Percentiles rank a stretch among this genome's conserved stretches.
These are phyloP conservation scores for Lepeophtheirus nordmannii DNA, from an alignment of 2,888 invertebrate species.

Conservation along the genomic window DNA sequence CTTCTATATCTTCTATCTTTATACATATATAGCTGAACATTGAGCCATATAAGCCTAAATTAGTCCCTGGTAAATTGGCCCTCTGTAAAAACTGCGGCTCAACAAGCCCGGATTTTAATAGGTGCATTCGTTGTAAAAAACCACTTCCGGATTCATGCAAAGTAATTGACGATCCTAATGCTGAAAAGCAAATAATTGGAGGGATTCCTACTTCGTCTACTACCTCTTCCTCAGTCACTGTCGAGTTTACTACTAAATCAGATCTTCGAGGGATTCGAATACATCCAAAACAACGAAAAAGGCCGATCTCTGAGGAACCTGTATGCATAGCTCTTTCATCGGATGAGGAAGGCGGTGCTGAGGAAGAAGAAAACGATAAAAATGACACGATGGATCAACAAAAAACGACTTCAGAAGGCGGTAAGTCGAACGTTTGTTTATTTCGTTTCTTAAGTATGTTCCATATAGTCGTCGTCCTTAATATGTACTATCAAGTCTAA, in stretches of 20 bases:
- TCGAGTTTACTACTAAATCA: not conserved
- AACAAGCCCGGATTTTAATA: constrained; percentile 57
- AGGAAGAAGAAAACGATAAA: constrained; percentile 19
- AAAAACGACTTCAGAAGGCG: not conserved
- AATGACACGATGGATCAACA: not conserved
- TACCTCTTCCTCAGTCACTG: not conserved
- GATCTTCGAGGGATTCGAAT: constrained; percentile 15
- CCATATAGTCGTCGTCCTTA: no score
- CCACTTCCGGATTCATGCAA: constrained; percentile 31
- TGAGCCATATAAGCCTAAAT: constrained; percentile 26
- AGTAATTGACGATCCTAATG: constrained; percentile 16
- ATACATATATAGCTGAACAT: no score
- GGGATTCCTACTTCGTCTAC: not conserved
- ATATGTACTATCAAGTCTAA: no score
- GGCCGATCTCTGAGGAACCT: constrained; percentile 8
- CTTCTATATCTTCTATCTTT: no score
- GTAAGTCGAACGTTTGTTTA: not conserved
- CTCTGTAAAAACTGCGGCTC: constrained; percentile 66
- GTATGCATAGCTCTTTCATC: constrained; percentile 21
- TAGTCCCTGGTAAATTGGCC: constrained; percentile 47
- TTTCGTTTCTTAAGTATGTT: not conserved
- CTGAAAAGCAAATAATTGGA: not conserved
- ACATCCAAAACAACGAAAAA: constrained; percentile 10
- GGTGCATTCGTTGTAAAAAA: constrained; percentile 50
- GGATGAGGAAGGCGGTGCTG: constrained; percentile 22